These are phyloP conservation scores for Oreochromis spilurus DNA, from an alignment of 2,113 vertebrate species.

Conservation along the genomic window DNA sequence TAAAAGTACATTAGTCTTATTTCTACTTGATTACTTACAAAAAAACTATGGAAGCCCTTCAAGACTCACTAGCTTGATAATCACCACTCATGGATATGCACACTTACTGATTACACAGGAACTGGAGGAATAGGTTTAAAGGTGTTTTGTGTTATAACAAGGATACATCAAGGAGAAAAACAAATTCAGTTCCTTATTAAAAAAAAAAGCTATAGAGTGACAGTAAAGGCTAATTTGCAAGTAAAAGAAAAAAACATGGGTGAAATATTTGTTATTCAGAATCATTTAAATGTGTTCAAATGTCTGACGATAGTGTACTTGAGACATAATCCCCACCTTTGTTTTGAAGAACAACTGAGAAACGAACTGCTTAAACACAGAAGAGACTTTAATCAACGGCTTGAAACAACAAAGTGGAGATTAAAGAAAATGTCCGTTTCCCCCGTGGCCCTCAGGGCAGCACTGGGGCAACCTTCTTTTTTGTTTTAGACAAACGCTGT, in stretches of 20 bases:
- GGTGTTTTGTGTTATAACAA: neutral
- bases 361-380: neutral
- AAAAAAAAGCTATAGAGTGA: neutral
- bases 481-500: neutral
- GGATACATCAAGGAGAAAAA: neutral
- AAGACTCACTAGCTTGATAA: neutral
- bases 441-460: neutral
- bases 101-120: neutral
- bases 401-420: neutral
- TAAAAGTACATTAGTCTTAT: neutral
- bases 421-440: neutral
- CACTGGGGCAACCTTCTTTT: neutral
- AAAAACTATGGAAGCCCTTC: neutral
- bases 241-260: conserved; percentile 36
- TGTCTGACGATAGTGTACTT: neutral
- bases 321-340: neutral
- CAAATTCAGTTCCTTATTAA: neutral
- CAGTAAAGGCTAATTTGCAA: conserved; percentile 45
- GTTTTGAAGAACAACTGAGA: neutral
- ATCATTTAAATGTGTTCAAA: conserved; percentile 53
- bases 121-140: neutral
- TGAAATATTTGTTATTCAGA: conserved; percentile 63
- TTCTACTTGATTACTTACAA: neutral
- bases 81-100: neutral
- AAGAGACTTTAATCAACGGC: neutral